A percentile compares a stretch with the other conserved stretches of the same genome.
Conservation (phyloP, 2,797 vertebrate genomes). For the Sebastes kiyomatsui region DNA sequence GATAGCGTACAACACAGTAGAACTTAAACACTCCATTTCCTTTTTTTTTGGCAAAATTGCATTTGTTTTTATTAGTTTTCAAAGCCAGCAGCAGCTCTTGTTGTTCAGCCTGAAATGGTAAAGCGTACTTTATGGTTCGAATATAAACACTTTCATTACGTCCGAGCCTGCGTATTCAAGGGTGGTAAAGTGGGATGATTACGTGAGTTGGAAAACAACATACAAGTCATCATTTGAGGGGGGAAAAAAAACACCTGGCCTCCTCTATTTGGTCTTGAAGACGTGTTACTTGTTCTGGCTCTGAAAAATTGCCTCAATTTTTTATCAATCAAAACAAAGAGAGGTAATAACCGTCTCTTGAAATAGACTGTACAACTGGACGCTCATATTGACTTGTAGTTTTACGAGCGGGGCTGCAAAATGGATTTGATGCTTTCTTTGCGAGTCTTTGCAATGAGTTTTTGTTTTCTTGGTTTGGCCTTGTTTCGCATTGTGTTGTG, state of each 20-base stretch:
- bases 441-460: conserved; percentile 29
- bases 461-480: conserved; percentile 31
- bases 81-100: conserved; percentile 24
- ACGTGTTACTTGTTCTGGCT: conserved; percentile 69
- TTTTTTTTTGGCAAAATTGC: conserved; percentile 51
- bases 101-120: conserved; percentile 58
- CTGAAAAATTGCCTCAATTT: conserved; percentile 86
- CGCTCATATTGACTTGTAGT: conserved; percentile 43
- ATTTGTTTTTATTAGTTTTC: conserved; percentile 62
- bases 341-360: conserved; percentile 74
- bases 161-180: conserved; percentile 59
- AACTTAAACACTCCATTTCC: conserved; percentile 41
- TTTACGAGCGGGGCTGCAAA: conserved; percentile 44
- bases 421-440: conserved; percentile 48
- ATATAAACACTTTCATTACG: conserved; percentile 77
- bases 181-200: conserved; percentile 80
- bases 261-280: conserved; percentile 68
- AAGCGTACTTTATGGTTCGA: conserved; percentile 57
- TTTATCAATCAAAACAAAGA: conserved; percentile 85
- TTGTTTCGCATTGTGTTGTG: conserved; percentile 37
- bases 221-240: conserved; percentile 77
- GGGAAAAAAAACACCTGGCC: conserved; percentile 46
- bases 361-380: conserved; percentile 70
- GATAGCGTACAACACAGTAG: not conserved
- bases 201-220: conserved; percentile 76